Evolutionary conservation across 2,797 vertebrate species (phyloP).

Genomic region (Sparus aurata): DNA sequence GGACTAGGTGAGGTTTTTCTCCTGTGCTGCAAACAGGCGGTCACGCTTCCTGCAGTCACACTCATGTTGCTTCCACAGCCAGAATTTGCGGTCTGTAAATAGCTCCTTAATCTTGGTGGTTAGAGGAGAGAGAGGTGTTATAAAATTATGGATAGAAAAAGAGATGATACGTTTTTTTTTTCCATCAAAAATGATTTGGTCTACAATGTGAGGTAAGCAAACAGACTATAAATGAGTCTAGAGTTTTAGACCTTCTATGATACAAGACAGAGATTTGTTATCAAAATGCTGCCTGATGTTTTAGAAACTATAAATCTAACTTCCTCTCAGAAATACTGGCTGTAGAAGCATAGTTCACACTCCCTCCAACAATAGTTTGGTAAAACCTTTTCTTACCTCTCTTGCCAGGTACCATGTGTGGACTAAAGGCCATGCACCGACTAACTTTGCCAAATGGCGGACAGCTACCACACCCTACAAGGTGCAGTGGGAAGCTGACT

Average conservation of each 20-base stretch:
- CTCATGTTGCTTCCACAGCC: slow-evolving; percentile 21
- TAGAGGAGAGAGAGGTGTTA: slow-evolving; percentile 3
- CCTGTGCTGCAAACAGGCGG: not conserved
- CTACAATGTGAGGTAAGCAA: slow-evolving; percentile 7
- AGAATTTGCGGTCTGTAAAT: slow-evolving; percentile 16
- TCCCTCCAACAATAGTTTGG: not conserved
- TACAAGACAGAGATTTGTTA: not conserved
- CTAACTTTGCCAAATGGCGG: slow-evolving; percentile 98
- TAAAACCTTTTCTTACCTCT: not conserved
- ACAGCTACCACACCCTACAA: slow-evolving; percentile 96
- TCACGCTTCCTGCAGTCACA: slow-evolving; percentile 12
- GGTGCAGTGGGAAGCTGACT: slow-evolving; percentile 98
- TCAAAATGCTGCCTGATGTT: not conserved
- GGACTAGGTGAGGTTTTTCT: not conserved
- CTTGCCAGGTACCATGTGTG: slow-evolving; percentile 95
- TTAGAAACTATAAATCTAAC: not conserved
- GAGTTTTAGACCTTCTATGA: not conserved
- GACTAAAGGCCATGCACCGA: slow-evolving; percentile 98
- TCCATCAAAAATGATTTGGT: slow-evolving; percentile 12
- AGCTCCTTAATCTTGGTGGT: slow-evolving; percentile 16
- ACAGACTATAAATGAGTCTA: not conserved
- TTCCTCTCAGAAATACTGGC: not conserved
- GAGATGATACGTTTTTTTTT: not conserved
- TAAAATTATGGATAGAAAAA: slow-evolving; percentile 9
- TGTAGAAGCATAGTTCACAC: not conserved